These are phyloP conservation scores for Phaonia tiefii DNA, from an alignment of 2,888 invertebrate species.

Conservation along the genomic window DNA sequence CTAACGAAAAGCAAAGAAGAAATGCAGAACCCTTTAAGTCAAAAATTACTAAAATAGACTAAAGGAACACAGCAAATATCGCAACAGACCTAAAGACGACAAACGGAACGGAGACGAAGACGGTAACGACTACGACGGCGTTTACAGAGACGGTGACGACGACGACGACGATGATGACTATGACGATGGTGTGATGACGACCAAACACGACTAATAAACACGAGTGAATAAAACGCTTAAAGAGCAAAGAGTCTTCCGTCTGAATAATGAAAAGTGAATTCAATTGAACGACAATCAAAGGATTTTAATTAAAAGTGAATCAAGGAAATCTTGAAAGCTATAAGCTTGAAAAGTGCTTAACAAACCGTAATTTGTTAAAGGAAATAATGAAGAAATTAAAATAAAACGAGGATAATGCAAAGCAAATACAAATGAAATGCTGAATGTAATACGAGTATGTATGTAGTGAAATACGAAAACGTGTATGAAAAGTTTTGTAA, in stretches of 20 bases:
- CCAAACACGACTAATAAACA: slow-evolving; percentile 36
- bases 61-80: slow-evolving; percentile 21
- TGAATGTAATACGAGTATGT: slow-evolving; percentile 19
- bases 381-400: slow-evolving; percentile 23
- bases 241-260: slow-evolving; percentile 62
- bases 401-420: neutral
- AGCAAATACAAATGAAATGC: slow-evolving; percentile 4
- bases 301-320: slow-evolving; percentile 35
- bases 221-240: slow-evolving; percentile 46
- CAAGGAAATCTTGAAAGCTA: slow-evolving; percentile 34
- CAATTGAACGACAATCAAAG: slow-evolving; percentile 27
- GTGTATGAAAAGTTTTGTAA: slow-evolving; percentile 11
- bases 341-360: neutral
- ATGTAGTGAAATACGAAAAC: too few species aligned
- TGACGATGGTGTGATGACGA: neutral
- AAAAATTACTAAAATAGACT: slow-evolving; percentile 51
- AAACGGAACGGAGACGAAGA: too few species aligned
- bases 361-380: neutral
- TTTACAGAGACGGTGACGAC: neutral
- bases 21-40: slow-evolving; percentile 45
- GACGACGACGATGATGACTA: slow-evolving; percentile 1
- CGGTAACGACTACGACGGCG: neutral
- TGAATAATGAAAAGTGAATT: slow-evolving; percentile 16
- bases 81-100: slow-evolving; percentile 63
- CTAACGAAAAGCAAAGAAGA: too few species aligned